Evolutionary conservation across 1,140 invertebrate genomes (phyloP).

Genomic region (Pseudomyrmex concolor): DNA sequence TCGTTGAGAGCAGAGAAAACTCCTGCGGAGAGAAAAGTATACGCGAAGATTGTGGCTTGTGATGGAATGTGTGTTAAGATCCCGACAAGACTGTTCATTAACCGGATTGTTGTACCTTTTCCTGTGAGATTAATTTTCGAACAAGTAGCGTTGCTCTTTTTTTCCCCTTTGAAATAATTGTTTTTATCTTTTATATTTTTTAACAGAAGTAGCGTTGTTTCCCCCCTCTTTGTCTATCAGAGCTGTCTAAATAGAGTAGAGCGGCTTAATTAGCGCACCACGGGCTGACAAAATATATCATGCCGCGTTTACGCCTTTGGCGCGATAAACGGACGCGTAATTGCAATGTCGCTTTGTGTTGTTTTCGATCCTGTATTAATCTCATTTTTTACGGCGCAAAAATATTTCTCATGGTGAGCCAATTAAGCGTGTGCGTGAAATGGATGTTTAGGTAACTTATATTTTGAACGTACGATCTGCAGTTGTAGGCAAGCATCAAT

Average conservation of each 20-base stretch:
- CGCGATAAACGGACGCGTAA: neutral
- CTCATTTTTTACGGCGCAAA: conserved; percentile 5
- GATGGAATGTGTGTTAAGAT: conserved; percentile 48
- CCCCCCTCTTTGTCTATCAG: neutral
- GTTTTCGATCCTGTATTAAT: neutral
- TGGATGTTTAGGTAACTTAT: conserved; percentile 60
- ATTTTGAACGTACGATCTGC: conserved; percentile 75
- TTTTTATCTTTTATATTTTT: conserved; percentile 32
- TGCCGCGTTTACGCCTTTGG: neutral
- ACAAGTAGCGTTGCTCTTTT: conserved; percentile 22
- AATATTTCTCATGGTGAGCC: conserved; percentile 64
- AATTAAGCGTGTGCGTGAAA: conserved; percentile 63
- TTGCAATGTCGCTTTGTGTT: neutral
- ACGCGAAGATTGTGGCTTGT: conserved; percentile 20
- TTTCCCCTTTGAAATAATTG: neutral
- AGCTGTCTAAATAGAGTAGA: neutral
- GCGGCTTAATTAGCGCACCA: conserved; percentile 64
- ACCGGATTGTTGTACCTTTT: neutral
- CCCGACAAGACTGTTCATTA: conserved; percentile 5
- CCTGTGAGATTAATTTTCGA: too few relatives aligned
- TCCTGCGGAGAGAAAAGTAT: conserved; percentile 3
- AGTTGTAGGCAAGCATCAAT: conserved; percentile 79
- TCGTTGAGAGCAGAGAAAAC: neutral
- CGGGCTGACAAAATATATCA: conserved; percentile 18
- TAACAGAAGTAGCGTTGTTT: conserved; percentile 10